Percentiles rank a stretch among this genome's conserved stretches.
These are phyloP conservation scores for Epizoanthus fatuus DNA, from an alignment of 92 coral and sea anemone genomes.

Conservation along the genomic window DNA sequence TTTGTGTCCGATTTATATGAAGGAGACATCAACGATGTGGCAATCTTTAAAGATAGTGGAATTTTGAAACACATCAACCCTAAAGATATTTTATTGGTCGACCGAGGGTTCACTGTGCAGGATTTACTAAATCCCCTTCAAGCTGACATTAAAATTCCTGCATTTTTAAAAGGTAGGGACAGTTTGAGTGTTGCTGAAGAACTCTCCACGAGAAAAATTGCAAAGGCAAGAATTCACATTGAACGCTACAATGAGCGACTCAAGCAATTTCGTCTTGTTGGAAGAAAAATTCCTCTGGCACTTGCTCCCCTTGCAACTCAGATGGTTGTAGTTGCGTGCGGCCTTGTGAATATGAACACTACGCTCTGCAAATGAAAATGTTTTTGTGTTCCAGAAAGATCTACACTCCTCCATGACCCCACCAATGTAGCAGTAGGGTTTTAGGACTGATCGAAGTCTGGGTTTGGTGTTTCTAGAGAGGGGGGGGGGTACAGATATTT, in stretches of 20 bases:
- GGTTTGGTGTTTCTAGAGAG: too few species aligned
- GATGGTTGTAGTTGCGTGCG: slow-evolving; percentile 73
- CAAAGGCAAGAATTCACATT: slow-evolving; percentile 17
- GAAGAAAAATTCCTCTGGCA: slow-evolving; percentile 56
- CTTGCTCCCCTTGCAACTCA: slow-evolving; percentile 76
- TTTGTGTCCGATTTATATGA: slow-evolving; percentile 65
- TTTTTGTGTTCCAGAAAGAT: too few species aligned
- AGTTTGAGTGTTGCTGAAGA: slow-evolving; percentile 39
- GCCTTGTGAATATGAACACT: slow-evolving; percentile 41
- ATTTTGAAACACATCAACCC: slow-evolving; percentile 59
- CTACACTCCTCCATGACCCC: too few species aligned
- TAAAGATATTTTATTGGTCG: slow-evolving; percentile 56
- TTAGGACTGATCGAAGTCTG: too few species aligned
- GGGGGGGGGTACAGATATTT: too few species aligned
- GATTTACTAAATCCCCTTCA: slow-evolving; percentile 57
- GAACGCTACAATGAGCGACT: slow-evolving; percentile 60
- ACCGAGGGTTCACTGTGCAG: slow-evolving; percentile 65
- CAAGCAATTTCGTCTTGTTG: slow-evolving; percentile 59
- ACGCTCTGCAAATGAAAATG: too few species aligned
- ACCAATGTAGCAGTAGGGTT: too few species aligned
- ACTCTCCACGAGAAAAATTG: slow-evolving; percentile 43
- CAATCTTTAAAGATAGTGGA: slow-evolving; percentile 65
- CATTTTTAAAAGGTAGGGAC: slow-evolving; percentile 55
- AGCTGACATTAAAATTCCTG: slow-evolving; percentile 51
- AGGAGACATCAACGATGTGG: slow-evolving; percentile 63